Evolutionary conservation across 2,113 vertebrate genomes (phyloP).

Genomic region (Amphiprion ocellaris): DNA sequence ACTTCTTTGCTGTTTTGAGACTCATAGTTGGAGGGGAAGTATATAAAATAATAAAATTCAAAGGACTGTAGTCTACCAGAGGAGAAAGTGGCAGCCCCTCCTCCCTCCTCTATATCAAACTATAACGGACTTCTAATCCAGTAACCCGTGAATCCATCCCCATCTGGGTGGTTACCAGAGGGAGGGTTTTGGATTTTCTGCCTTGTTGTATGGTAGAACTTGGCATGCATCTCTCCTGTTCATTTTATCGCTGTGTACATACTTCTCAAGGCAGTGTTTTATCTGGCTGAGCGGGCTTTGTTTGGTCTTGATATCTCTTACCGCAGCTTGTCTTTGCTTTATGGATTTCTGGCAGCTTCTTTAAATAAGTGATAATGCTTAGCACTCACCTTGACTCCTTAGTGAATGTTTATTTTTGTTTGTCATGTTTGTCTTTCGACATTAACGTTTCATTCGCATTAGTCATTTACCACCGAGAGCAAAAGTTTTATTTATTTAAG

Average conservation of each 20-base stretch:
- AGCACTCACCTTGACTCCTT: slow-evolving; percentile 81
- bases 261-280: slow-evolving; percentile 86
- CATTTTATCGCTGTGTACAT: slow-evolving; percentile 85
- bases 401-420: slow-evolving; percentile 65
- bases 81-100: slow-evolving; percentile 50
- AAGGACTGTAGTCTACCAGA: slow-evolving; percentile 44
- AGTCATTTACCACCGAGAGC: slow-evolving; percentile 21
- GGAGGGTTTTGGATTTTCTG: slow-evolving; percentile 75
- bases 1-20: slow-evolving; percentile 61
- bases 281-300: slow-evolving; percentile 85
- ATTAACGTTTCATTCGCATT: slow-evolving; percentile 61
- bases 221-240: slow-evolving; percentile 76
- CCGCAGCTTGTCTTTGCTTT: slow-evolving; percentile 87
- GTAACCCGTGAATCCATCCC: slow-evolving; percentile 70
- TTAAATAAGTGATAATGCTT: slow-evolving; percentile 86
- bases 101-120: slow-evolving; percentile 66
- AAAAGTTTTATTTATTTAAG: slow-evolving; percentile 59
- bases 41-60: slow-evolving; percentile 49
- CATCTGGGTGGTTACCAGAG: slow-evolving; percentile 78
- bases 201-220: slow-evolving; percentile 75
- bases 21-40: slow-evolving; percentile 6
- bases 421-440: slow-evolving; percentile 61
- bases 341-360: slow-evolving; percentile 85
- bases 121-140: slow-evolving; percentile 75
- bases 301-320: slow-evolving; percentile 89